phyloP scores from a whole-genome alignment of 1,140 invertebrate genomes.

The Zaprionus ghesquierei region DNA sequence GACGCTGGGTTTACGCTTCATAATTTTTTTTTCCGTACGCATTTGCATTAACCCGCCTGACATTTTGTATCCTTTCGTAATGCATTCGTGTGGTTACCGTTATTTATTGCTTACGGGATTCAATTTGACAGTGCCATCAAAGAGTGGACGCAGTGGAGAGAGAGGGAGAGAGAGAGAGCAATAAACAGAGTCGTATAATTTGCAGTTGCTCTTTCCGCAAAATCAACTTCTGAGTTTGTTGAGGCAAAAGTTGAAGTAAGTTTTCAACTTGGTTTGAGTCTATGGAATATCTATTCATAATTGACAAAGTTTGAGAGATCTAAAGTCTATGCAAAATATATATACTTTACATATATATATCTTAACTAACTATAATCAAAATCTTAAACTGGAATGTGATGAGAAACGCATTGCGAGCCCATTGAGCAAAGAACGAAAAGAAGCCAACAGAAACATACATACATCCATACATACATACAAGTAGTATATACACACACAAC shows the following conservation, averaged over 20 bases:
- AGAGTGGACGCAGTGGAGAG: too few species aligned
- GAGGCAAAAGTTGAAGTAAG: neutral
- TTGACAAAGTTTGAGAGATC: neutral
- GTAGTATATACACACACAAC: constrained; percentile 8
- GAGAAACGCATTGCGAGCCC: constrained; percentile 48
- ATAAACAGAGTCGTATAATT: neutral
- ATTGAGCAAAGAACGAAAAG: constrained; percentile 9
- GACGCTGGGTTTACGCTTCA: constrained; percentile 51
- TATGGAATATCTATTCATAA: neutral
- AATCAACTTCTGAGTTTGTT: neutral
- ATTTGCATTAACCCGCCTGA: constrained; percentile 53
- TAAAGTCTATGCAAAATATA: neutral
- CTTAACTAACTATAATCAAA: constrained; percentile 18
- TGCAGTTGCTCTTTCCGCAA: neutral
- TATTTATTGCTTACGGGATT: constrained; percentile 52
- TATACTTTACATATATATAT: neutral
- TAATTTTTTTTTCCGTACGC: constrained; percentile 47
- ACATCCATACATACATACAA: neutral
- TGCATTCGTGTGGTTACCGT: constrained; percentile 7
- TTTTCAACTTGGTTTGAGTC: too few species aligned
- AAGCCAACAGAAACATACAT: neutral
- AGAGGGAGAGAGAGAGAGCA: neutral
- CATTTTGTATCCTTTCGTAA: constrained; percentile 37
- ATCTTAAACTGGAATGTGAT: constrained; percentile 47
- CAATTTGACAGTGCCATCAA: constrained; percentile 19